Percentiles rank a stretch among this genome's conserved stretches.
These are phyloP conservation scores for Chionis minor DNA, from an alignment of 2,113 vertebrate species.

Conservation along the genomic window DNA sequence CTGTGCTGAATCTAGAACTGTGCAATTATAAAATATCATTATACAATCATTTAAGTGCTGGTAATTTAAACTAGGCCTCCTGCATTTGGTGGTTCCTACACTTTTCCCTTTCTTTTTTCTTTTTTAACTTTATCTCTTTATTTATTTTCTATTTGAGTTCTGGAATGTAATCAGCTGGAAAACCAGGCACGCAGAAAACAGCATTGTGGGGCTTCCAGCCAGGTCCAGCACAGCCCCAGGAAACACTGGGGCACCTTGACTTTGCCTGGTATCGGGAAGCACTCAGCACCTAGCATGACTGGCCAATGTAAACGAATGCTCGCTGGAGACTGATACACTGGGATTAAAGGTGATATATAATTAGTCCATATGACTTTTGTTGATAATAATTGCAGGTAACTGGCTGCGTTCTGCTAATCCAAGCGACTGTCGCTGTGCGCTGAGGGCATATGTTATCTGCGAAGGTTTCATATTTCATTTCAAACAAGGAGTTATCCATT, in stretches of 20 bases:
- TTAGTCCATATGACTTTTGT: background rate
- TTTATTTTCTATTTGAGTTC: background rate
- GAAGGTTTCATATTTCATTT: background rate
- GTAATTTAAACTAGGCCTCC: background rate
- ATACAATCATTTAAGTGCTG: background rate
- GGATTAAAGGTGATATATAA: background rate
- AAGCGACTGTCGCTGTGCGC: background rate
- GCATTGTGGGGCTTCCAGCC: background rate
- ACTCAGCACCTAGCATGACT: background rate
- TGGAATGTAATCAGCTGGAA: slow-evolving; percentile 1
- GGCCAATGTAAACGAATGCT: background rate
- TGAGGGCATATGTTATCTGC: background rate
- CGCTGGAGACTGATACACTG: background rate
- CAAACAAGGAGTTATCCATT: slow-evolving; percentile 5
- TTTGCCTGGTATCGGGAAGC: slow-evolving; percentile 14
- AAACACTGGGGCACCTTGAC: background rate
- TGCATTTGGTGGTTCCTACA: rapidly evolving
- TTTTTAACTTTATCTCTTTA: background rate
- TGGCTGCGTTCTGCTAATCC: background rate
- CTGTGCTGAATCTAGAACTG: background rate
- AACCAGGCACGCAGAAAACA: background rate
- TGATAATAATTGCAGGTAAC: slow-evolving; percentile 27
- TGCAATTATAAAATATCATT: background rate
- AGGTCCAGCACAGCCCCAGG: background rate
- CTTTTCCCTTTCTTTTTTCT: background rate